Evolutionary conservation across 2,113 vertebrate species (phyloP).

Genomic region (Hoplias malabaricus): DNA sequence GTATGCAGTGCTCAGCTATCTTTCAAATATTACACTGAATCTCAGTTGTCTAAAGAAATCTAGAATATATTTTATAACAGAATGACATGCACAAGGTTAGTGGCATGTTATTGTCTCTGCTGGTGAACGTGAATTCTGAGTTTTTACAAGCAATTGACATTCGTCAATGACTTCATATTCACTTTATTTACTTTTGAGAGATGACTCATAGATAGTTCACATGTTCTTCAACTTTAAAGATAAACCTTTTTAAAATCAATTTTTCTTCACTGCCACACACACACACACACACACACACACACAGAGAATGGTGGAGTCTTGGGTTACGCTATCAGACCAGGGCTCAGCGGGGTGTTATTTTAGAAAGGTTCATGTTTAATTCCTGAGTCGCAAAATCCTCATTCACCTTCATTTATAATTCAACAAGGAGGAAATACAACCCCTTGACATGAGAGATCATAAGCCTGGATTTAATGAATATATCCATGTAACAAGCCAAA

Average conservation of each 20-base stretch:
- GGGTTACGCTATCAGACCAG: not conserved
- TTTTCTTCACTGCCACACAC: not conserved
- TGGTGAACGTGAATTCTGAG: no score
- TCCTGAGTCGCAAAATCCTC: conserved; percentile 12
- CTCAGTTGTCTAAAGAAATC: no score
- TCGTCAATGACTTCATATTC: no score
- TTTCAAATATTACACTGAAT: no score
- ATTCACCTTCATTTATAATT: conserved; percentile 17
- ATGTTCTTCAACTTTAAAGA: not conserved
- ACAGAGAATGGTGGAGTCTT: not conserved
- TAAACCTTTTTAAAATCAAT: not conserved
- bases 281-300: not conserved
- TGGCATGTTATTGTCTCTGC: no score
- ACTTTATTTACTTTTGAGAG: not conserved
- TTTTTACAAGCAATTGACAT: no score
- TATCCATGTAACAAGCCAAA: not conserved
- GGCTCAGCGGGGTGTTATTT: conserved; percentile 6
- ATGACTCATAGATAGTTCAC: not conserved
- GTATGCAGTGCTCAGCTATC: no score
- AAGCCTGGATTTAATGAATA: not conserved
- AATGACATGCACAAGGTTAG: not conserved
- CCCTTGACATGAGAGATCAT: not conserved
- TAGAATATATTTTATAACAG: no score
- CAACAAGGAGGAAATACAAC: conserved; percentile 1
- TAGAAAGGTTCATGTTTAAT: conserved; percentile 28